A percentile compares a stretch with the other conserved stretches of the same genome.
phyloP scores from a whole-genome alignment of 2,888 invertebrate species.

The Phengaris arion region DNA sequence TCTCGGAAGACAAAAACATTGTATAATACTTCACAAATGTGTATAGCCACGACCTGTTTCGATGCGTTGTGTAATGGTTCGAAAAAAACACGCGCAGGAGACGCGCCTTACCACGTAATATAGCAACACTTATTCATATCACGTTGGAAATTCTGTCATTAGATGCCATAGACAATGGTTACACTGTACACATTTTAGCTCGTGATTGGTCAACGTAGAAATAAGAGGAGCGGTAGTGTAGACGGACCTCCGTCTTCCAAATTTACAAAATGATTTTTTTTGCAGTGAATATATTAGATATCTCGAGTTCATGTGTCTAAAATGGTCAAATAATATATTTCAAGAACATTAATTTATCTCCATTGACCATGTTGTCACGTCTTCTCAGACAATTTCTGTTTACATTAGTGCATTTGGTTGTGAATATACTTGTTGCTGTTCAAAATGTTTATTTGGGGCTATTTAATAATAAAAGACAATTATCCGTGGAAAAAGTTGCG shows the following conservation, averaged over 20 bases:
- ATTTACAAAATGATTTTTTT: conserved; percentile 23
- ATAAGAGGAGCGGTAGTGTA: conserved; percentile 41
- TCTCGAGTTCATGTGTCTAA: conserved; percentile 39
- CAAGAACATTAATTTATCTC: conserved; percentile 33
- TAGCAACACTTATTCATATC: background rate
- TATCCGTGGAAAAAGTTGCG: conserved; percentile 48
- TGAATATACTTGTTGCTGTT: conserved; percentile 71
- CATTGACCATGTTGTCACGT: conserved; percentile 62
- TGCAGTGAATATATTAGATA: background rate
- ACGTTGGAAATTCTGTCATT: conserved; percentile 52
- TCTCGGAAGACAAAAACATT: too few species aligned
- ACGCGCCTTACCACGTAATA: too few species aligned
- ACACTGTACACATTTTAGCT: conserved; percentile 67
- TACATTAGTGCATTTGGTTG: conserved; percentile 62
- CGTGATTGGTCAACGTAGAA: conserved; percentile 63
- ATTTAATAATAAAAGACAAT: conserved; percentile 51
- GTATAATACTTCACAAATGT: too few species aligned
- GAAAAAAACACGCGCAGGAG: too few species aligned
- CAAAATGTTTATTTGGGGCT: conserved; percentile 66
- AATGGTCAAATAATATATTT: conserved; percentile 59
- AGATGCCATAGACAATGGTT: conserved; percentile 28
- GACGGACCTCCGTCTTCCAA: conserved; percentile 24
- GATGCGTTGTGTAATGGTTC: too few species aligned
- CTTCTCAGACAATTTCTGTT: conserved; percentile 62
- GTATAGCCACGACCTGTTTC: too few species aligned